Evolutionary conservation across 2,888 invertebrate species (phyloP).

Genomic region (Caenorhabditis sp.): DNA sequence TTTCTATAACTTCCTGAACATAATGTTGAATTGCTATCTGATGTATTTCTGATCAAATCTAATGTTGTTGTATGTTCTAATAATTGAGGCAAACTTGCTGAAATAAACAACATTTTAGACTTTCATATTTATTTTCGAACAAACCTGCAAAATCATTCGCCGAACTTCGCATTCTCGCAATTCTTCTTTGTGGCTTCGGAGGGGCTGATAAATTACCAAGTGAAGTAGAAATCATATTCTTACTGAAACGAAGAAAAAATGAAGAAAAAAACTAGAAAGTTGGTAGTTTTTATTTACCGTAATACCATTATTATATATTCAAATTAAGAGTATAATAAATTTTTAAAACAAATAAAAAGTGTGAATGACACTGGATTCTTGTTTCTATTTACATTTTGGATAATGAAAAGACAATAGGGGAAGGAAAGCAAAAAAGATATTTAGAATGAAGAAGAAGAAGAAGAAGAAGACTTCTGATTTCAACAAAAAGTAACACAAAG

Average conservation of each 20-base stretch:
- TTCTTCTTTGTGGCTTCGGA: conserved; percentile 49
- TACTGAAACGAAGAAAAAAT: conserved; percentile 19
- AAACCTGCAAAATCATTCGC: conserved; percentile 22
- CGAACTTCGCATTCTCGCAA: conserved; percentile 38
- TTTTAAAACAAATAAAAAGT: conserved; percentile 1
- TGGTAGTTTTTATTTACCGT: background rate
- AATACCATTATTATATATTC: background rate
- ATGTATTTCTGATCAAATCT: conserved; percentile 9
- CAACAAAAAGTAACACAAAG: background rate
- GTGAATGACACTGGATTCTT: background rate
- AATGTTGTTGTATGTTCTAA: conserved; percentile 15
- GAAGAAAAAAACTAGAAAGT: background rate
- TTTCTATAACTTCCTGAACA: conserved; percentile 11
- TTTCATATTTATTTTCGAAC: background rate
- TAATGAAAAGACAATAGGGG: background rate
- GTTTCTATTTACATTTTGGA: conserved; percentile 1
- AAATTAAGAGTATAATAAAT: background rate
- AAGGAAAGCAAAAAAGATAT: background rate
- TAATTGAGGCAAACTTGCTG: conserved; percentile 31
- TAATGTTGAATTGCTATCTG: conserved; percentile 17
- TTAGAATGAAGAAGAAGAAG: too few species aligned
- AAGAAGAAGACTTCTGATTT: background rate
- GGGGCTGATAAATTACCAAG: conserved; percentile 36
- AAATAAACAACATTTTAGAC: conserved; percentile 1
- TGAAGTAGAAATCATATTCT: conserved; percentile 36